Evolutionary conservation across 2,888 invertebrate genomes (phyloP).

Genomic region (Monoplex corrugatus): DNA sequence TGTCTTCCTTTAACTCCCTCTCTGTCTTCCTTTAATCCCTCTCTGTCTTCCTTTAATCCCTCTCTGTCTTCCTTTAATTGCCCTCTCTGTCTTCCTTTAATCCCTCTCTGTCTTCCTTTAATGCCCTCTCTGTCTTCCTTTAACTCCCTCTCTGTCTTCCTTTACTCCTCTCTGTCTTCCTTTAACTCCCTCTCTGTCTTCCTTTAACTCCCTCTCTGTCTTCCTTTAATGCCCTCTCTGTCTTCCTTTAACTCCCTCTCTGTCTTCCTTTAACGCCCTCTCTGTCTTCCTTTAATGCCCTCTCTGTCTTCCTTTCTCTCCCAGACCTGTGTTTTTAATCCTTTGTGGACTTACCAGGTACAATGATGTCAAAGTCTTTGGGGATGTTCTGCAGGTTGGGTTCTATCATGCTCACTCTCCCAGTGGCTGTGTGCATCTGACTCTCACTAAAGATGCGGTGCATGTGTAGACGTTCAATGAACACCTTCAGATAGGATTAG

Average conservation of each 20-base stretch:
- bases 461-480: constrained; percentile 69
- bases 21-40: too few relatives aligned
- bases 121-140: too few relatives aligned
- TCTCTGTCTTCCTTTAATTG: too few relatives aligned
- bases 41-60: too few relatives aligned
- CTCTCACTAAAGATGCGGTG: constrained; percentile 75
- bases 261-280: not conserved
- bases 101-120: too few relatives aligned
- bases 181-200: too few relatives aligned
- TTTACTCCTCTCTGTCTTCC: not conserved
- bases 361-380: constrained; percentile 88
- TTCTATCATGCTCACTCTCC: constrained; percentile 94
- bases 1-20: too few relatives aligned
- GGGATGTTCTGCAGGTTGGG: constrained; percentile 97
- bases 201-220: too few relatives aligned
- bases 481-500: constrained; percentile 34
- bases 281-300: not conserved
- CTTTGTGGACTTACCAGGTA: constrained; percentile 71
- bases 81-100: too few relatives aligned
- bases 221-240: not conserved
- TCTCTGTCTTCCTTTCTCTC: not conserved
- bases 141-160: not conserved
- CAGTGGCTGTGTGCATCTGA: constrained; percentile 82
- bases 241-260: not conserved
- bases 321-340: too few relatives aligned